Evolutionary conservation across 2,888 invertebrate species (phyloP), one percentile per base, ranked within the genome.

Genomic region (Epirrhoe tristata): DNA sequence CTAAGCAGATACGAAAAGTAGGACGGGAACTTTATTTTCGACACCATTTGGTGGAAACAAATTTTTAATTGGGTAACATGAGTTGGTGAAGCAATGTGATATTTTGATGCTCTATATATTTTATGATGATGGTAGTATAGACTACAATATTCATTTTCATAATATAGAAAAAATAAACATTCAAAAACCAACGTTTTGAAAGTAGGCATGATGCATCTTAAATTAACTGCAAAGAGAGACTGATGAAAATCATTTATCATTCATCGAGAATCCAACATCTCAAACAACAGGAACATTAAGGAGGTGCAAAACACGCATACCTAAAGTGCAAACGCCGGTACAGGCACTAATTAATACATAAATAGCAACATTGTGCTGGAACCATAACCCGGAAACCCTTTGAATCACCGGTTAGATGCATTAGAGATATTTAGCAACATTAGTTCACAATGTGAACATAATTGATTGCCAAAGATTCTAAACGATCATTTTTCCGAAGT

Each of bases 271-370:
- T 39, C 31, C 31, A 76, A 67, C 53, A 64, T 16, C 6, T 24
- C 24, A 51, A 58, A 43, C 56, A 61, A 61, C 54, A 58, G 58
- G 61, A 68, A 32, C 46, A 67, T 63, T 57, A 57, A 39, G 58
- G 31, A 64, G 60, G 63, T 64, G 60, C 70, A 70, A 69, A 82
- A 69, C 72, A 62, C 71, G 77, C 81, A 81, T 84, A 77, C 81
- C 82, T 75, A 59, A 68, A 69, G 79, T 76, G 81, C 81, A 81
- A 77, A 76, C 75, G 74, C 81, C 81, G 79, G 78, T 75, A 81
- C 78, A 79, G 78, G 75, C 73, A 81, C 85, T 88, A 88, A 88
- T 88, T 84, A 83, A 84, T 81, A 77, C 80, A 80, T 82, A 82
- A 87, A 87, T 83, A 83, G 80, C 71, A 75, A 75, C 81, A 81